Percentiles rank a stretch among this genome's conserved stretches.
These are phyloP conservation scores for Scotopteryx bipunctaria DNA, from an alignment of 2,888 invertebrate species.

Conservation along the genomic window DNA sequence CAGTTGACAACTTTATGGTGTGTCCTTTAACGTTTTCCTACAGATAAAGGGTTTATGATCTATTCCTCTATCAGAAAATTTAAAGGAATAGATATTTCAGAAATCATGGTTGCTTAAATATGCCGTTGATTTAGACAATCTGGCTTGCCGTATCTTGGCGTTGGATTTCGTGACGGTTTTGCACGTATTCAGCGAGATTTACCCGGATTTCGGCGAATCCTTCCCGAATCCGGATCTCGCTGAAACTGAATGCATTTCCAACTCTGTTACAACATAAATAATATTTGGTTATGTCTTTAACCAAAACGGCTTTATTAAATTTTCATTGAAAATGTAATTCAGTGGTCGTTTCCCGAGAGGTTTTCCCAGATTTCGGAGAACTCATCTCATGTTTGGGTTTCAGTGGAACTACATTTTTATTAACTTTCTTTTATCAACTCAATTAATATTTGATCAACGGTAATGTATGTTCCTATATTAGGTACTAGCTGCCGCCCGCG, in stretches of 20 bases:
- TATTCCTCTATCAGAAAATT: neutral
- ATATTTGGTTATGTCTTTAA: neutral
- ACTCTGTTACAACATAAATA: slow-evolving; percentile 15
- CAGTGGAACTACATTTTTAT: too few relatives aligned
- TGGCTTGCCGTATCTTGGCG: slow-evolving; percentile 13
- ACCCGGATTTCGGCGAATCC: slow-evolving; percentile 27
- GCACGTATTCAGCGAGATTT: slow-evolving; percentile 28
- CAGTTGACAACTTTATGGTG: slow-evolving; percentile 14
- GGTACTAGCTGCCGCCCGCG: too few relatives aligned
- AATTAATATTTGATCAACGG: too few relatives aligned
- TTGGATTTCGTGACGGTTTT: slow-evolving; percentile 18
- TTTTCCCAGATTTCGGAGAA: too few relatives aligned
- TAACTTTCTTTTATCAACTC: too few relatives aligned
- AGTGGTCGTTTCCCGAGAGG: too few relatives aligned
- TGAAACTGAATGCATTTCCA: slow-evolving; percentile 22
- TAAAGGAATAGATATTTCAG: neutral
- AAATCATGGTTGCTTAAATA: neutral
- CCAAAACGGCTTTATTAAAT: too few relatives aligned
- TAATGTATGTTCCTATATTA: too few relatives aligned
- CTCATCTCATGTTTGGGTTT: too few relatives aligned
- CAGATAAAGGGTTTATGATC: neutral
- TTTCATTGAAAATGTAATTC: too few relatives aligned
- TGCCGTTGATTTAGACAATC: slow-evolving; percentile 8
- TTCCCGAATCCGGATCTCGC: slow-evolving; percentile 24
- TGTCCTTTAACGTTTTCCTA: neutral